Evolutionary conservation across 2,797 vertebrate species (phyloP), one percentile per base, ranked within the genome.

Genomic region (Enteromius paludinosus): DNA sequence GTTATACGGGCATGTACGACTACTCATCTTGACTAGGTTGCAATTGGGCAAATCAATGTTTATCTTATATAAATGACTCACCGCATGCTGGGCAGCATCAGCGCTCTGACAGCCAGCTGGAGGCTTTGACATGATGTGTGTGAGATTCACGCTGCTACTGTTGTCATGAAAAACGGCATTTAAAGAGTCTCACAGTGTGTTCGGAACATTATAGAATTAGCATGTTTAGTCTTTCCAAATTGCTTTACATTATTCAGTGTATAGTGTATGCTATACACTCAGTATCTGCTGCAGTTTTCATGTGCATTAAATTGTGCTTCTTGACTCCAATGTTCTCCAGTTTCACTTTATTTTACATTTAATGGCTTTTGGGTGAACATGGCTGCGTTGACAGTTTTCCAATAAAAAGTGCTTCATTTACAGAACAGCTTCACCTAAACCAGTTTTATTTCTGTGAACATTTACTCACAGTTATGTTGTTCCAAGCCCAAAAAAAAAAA

Each of bases 111-210:
- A 35, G 28, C 70, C 70, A 73, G 30, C 71, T 73, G 71, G 71
- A 73, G 47, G 70, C 25, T 52, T 71, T 71, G 69, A 71, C 45
- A 49, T 6, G 69, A 71, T 17, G 15, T 17, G 45, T 49, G 69
- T 71, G 69, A 52, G 69, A 71, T 20, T 52, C 69, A 71, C 5
- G 9, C 9, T 71, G 43, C 17, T 49, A 30, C 17, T 71, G 45
- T 18, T 47, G 41, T 30, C 43, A 30, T 47, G 15, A 68, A 25
- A 7, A 17, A 18, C 20, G 10, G 18, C 9, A 4, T 30, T 70
- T 18, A 28, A 11, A 2, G 15, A 20, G 43, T 28, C 68, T 49
- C 25, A 61, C 56, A 2, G 56, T 6, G 28, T 7, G 25, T 11
- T 47, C 23, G 17, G 23, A 43, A 10, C 66, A 5, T 47, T 70